A percentile compares a stretch with the other conserved stretches of the same genome.
These are phyloP conservation scores for Mystacornis crossleyi DNA, from an alignment of 2,113 vertebrate species.

Conservation along the genomic window DNA sequence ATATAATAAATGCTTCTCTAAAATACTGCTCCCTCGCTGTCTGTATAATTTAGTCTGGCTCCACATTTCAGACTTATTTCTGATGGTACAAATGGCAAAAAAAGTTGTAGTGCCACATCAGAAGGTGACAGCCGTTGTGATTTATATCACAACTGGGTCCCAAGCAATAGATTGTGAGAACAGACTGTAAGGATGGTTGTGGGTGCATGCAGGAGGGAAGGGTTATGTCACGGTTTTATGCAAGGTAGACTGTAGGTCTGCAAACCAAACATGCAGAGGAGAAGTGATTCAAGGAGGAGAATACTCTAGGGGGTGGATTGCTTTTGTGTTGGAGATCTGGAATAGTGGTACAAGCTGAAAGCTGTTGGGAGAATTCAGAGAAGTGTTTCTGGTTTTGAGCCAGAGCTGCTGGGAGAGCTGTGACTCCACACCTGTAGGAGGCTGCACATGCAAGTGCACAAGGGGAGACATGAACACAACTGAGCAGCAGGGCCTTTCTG, in stretches of 20 bases:
- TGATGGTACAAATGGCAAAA: neutral
- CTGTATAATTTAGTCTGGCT: neutral
- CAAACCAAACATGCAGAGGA: neutral
- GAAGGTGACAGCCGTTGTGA: neutral
- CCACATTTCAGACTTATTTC: neutral
- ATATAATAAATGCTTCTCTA: neutral
- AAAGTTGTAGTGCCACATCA: neutral
- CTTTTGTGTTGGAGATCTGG: neutral
- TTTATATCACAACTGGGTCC: no score
- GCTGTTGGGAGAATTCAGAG: neutral
- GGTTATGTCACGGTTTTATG: neutral
- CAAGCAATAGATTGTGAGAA: neutral
- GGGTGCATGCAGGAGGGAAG: neutral
- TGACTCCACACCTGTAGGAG: neutral
- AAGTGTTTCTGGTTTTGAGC: neutral
- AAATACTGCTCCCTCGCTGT: slow-evolving; percentile 12
- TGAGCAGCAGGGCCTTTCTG: neutral
- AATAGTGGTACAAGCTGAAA: neutral
- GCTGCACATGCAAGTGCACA: neutral
- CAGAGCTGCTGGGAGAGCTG: neutral
- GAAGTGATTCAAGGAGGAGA: neutral
- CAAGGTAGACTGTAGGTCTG: neutral
- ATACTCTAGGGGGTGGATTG: neutral
- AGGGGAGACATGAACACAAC: neutral
- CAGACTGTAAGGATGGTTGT: neutral